Base-by-base conservation (phyloP, 1,140 invertebrate species). In the Sweltsa coloradensis region DNA sequence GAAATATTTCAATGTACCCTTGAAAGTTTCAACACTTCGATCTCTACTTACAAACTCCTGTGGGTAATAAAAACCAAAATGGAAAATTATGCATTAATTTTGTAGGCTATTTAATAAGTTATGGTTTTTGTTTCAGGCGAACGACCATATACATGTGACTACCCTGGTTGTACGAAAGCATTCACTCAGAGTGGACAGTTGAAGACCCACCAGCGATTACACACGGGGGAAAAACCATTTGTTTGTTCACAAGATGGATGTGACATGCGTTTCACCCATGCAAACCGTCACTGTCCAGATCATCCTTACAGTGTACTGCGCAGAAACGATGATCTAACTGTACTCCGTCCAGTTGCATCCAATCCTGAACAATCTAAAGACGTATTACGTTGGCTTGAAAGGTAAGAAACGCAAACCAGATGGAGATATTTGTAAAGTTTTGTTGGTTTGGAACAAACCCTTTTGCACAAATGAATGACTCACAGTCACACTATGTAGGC, bases 171-270 rank as follows among this genome's bases (percentile, higher is more conserved):
- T 60, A 72, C 71, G 2, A 76, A 79, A 58, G 76, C 80, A 26
- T 89, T 89, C 60, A 84, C 83, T 21, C 85, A 89, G 62, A 87
- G 84, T 51, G 85, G 85, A 2, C 85, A 89, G 57, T 58, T 89
- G 18, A 85, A 87, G 62, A 89, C 85, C 1, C 85, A 89, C 62
- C 84, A 87, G 57, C 64, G 84, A 50, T 62, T 88, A 3, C 85
- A 89, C 57, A 87, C 85, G 2, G 85, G 85, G 25, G 85, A 88
- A 57, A 86, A 86, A 59, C 85, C 85, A 3, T 89, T 89, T 63
- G 61, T 77, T 6, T 89, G 85, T 64, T 75, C 78, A 3, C 71
- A 71, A 50, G 56, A 68, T 51, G 81, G 81, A 40, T 76, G 75
- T 55, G 45, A 66, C 24, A 81, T 74, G 62, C 64, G 81, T 47